These are phyloP conservation scores for Hirudo medicinalis DNA, from an alignment of 1,140 invertebrate species.

Conservation along the genomic window DNA sequence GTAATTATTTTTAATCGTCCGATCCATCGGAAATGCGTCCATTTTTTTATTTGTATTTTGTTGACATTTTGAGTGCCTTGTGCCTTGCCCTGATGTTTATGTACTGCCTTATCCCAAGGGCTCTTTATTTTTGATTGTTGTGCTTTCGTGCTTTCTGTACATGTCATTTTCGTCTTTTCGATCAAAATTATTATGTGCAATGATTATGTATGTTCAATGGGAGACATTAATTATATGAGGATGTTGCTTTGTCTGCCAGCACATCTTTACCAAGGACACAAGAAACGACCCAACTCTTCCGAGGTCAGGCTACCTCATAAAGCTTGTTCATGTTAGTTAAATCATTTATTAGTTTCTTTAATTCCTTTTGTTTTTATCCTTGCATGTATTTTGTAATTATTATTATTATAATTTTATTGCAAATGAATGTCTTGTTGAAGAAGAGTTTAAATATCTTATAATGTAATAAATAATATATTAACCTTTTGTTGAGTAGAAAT, in stretches of 20 bases:
- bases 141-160: constrained; percentile 2
- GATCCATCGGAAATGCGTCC: neutral
- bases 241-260: neutral
- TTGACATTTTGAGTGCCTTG: neutral
- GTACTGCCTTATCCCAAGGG: neutral
- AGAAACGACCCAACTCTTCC: neutral
- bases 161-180: too few relatives aligned
- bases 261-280: too few relatives aligned
- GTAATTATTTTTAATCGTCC: neutral
- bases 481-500: too few relatives aligned
- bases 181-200: too few relatives aligned
- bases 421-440: too few relatives aligned
- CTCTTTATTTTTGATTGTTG: neutral
- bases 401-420: too few relatives aligned
- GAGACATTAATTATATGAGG: neutral
- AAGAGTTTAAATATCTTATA: too few relatives aligned
- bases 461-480: too few relatives aligned
- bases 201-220: too few relatives aligned
- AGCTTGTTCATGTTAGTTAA: neutral
- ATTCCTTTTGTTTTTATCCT: neutral
- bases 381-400: too few relatives aligned
- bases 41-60: neutral
- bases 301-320: neutral
- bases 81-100: neutral
- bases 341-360: neutral